Percentiles rank a stretch among this genome's conserved stretches.
These are phyloP conservation scores for Lasioglossum villosulum DNA, from an alignment of 2,888 invertebrate species.

Conservation along the genomic window DNA sequence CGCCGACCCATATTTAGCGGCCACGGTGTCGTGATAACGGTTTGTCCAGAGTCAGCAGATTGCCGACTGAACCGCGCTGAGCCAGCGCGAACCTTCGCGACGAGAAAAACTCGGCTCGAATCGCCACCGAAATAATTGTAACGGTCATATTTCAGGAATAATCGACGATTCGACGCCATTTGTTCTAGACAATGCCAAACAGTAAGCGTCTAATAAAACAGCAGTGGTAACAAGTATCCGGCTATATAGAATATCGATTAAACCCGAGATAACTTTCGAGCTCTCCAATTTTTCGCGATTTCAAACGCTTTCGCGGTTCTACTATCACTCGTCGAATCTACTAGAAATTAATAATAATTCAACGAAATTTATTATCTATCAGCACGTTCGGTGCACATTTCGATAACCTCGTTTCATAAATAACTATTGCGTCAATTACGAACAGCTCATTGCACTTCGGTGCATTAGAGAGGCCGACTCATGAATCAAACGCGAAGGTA, in stretches of 20 bases:
- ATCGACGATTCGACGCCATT: not conserved
- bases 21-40: conserved; percentile 60
- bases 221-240: not conserved
- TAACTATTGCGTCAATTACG: not conserved
- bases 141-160: conserved; percentile 2
- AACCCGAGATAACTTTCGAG: not conserved
- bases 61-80: conserved; percentile 50
- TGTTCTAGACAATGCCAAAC: no score
- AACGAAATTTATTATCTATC: not conserved
- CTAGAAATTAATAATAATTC: not conserved
- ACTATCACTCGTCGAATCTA: not conserved
- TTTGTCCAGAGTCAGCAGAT: conserved; percentile 71
- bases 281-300: not conserved
- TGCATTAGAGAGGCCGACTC: not conserved
- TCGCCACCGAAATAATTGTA: conserved; percentile 22
- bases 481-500: not conserved
- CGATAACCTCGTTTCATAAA: conserved; percentile 6
- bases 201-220: not conserved
- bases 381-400: not conserved
- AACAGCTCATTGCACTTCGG: not conserved
- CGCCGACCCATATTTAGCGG: conserved; percentile 64
- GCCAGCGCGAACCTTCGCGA: conserved; percentile 27
- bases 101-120: conserved; percentile 21
- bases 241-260: not conserved
- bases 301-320: not conserved